Conservation (phyloP, 2,797 vertebrate species). For the Artibeus lituratus region DNA sequence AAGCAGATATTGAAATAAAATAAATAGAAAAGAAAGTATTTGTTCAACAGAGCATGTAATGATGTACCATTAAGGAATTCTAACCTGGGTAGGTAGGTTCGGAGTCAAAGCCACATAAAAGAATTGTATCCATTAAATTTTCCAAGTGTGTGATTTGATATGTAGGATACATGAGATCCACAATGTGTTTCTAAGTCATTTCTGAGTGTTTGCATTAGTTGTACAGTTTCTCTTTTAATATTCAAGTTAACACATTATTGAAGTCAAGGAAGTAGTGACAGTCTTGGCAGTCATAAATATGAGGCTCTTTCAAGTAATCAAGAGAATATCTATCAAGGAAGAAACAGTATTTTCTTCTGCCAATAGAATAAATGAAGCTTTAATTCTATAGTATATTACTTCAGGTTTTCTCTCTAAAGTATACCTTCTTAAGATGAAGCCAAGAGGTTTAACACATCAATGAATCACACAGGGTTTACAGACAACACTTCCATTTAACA, state of each 20-base stretch:
- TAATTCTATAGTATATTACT: background rate
- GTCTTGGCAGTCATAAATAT: background rate
- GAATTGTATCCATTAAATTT: background rate
- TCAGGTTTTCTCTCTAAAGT: background rate
- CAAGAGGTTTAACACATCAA: background rate
- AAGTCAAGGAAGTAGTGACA: background rate
- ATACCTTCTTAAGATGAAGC: background rate
- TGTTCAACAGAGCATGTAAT: background rate
- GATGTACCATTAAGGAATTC: background rate
- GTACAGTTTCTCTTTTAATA: background rate
- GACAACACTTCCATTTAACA: background rate
- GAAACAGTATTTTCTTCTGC: background rate
- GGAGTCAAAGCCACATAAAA: background rate
- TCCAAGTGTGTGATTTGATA: background rate
- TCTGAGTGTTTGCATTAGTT: background rate
- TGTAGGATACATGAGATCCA: background rate
- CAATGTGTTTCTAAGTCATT: background rate
- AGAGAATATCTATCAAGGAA: background rate
- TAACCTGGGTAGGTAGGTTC: background rate
- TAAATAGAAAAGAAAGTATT: background rate
- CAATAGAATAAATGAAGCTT: background rate
- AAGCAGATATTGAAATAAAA: background rate
- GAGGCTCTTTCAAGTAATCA: background rate
- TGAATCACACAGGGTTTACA: background rate
- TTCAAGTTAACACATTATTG: background rate